phyloP scores from a whole-genome alignment of 2,113 vertebrate genomes.

The Chloropsis cyanopogon region DNA sequence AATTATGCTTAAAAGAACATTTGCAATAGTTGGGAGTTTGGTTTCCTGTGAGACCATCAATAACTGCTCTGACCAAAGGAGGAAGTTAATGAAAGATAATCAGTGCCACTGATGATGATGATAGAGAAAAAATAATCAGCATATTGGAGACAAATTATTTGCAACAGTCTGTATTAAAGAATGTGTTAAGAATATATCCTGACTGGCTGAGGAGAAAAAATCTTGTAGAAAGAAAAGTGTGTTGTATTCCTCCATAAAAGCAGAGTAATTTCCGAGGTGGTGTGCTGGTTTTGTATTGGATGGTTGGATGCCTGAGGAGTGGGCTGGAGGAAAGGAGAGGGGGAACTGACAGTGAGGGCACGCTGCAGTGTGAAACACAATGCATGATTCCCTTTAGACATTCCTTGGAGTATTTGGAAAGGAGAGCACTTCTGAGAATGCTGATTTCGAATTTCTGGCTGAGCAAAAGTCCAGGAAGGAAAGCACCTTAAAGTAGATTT shows the following conservation, averaged over 20 bases:
- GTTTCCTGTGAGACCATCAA: background rate
- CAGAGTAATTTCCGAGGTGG: background rate
- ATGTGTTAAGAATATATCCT: background rate
- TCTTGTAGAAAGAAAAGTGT: background rate
- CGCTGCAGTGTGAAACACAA: background rate
- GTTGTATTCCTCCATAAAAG: background rate
- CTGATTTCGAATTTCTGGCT: background rate
- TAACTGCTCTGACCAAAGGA: background rate
- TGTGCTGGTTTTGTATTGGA: too few relatives aligned
- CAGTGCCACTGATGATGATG: background rate
- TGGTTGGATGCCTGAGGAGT: background rate
- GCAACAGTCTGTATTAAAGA: background rate
- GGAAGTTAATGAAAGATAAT: background rate
- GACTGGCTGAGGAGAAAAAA: background rate
- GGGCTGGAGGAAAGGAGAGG: background rate
- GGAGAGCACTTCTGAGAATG: background rate
- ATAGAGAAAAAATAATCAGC: background rate
- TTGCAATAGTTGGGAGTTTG: background rate
- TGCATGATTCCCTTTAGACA: background rate
- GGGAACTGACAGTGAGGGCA: background rate
- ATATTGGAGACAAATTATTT: background rate
- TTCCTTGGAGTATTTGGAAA: background rate
- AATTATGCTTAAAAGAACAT: background rate
- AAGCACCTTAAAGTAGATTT: fast-evolving
- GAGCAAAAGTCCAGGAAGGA: background rate